Evolutionary conservation across 92 coral and sea anemone species (phyloP), one percentile per base, ranked within the genome.

Genomic region (Desmophyllum pertusum): DNA sequence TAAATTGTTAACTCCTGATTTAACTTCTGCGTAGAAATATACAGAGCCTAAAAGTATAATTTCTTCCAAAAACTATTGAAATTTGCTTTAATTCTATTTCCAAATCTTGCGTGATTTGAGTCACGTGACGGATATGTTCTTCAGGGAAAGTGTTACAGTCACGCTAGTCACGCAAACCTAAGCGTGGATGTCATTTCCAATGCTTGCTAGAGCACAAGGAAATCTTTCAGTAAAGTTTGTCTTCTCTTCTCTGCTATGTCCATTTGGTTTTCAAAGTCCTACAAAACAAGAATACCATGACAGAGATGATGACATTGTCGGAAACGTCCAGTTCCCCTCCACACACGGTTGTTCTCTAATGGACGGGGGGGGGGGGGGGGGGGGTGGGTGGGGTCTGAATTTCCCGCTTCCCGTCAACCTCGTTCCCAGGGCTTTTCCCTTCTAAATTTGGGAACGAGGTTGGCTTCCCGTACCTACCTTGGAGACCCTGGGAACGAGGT

Each of bases 241-340:
- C 98, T 81, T 73, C 98, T 88, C 78, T 96, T 96, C 66, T 96
- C 98, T 51, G 98, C 98, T 36, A 96, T 90, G 87, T 96, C 98
- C 98, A 96, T 96, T 70, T 96, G 98, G 86, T 96, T 96, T 81
- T 92, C 98, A 40, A 96, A 96, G 73, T 96, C 98, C 98, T 96
- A 81, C 18, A 73, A 83, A 57, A 7, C 10, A 30, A 87, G 31
- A 46, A 61, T 5, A 43, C 2, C 6, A 64, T 36, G 35, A 48
- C 50, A 43, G 0, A 2, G 50, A 43, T 14, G 50, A 43, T 43
- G 50, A 43, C 50, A 6, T 43, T 8, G 8, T 43, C 10, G 8
- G 13, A 43, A n/a, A n/a, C n/a, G n/a, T n/a, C n/a, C n/a, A n/a
- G n/a, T n/a, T n/a, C n/a, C n/a, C n/a, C n/a, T n/a, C n/a, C n/a